These are phyloP conservation scores for Pollenia amentaria DNA, from an alignment of 2,888 invertebrate genomes.

Conservation along the genomic window DNA sequence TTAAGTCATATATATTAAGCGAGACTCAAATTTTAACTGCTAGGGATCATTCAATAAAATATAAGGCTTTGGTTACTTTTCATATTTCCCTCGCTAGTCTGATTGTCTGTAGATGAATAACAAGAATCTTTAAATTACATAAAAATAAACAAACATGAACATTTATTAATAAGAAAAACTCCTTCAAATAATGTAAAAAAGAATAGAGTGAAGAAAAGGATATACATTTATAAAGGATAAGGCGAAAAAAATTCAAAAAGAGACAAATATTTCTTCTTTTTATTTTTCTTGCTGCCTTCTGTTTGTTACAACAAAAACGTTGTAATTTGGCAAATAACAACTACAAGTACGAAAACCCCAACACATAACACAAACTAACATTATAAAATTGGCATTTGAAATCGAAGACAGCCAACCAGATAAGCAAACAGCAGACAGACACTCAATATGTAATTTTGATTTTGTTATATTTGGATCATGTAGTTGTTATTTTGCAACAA, in stretches of 20 bases:
- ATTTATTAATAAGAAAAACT: slow-evolving; percentile 2
- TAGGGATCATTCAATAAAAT: no score
- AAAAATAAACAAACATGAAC: slow-evolving; percentile 38
- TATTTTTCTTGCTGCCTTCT: slow-evolving; percentile 49
- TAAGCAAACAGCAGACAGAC: slow-evolving; percentile 23
- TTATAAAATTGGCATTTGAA: slow-evolving; percentile 4
- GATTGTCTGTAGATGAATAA: background rate
- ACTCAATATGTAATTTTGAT: slow-evolving; percentile 56
- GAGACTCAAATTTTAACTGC: no score
- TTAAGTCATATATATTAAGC: no score
- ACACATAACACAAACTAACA: slow-evolving; percentile 23
- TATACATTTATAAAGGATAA: slow-evolving; percentile 17
- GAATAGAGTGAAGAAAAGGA: slow-evolving; percentile 30
- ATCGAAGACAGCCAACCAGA: slow-evolving; percentile 38
- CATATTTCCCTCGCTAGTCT: background rate
- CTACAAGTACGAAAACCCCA: slow-evolving; percentile 36
- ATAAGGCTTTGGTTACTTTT: background rate
- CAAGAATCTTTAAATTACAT: slow-evolving; percentile 45
- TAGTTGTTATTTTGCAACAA: slow-evolving; percentile 32
- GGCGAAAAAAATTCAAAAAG: background rate
- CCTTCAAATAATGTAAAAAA: slow-evolving; percentile 2
- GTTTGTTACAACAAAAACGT: slow-evolving; percentile 59
- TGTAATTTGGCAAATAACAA: slow-evolving; percentile 68
- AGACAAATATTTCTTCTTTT: slow-evolving; percentile 29
- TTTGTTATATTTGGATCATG: slow-evolving; percentile 37